phyloP scores from a whole-genome alignment of 1,140 invertebrate genomes.

The Drosophila athabasca region DNA sequence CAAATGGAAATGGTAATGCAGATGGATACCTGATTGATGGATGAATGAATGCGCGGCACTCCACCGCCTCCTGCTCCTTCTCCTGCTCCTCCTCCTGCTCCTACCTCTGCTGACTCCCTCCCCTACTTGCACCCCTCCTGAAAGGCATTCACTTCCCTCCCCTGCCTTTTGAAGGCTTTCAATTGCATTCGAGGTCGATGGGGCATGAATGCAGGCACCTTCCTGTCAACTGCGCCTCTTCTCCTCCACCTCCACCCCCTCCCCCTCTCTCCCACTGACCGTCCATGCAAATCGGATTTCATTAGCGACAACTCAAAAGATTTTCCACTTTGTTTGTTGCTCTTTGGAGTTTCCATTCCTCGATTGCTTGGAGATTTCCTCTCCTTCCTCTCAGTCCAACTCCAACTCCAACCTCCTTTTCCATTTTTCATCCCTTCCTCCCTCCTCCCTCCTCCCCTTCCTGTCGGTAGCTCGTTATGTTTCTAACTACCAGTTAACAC shows the following conservation, averaged over 20 bases:
- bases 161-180: neutral
- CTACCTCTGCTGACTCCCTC: neutral
- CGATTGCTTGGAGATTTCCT: constrained; percentile 16
- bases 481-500: constrained; percentile 68
- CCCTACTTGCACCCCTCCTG: too few species aligned
- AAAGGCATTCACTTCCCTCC: too few species aligned
- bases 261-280: neutral
- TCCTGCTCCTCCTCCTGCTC: neutral
- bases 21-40: constrained; percentile 48
- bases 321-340: constrained; percentile 56
- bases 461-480: constrained; percentile 50
- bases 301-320: constrained; percentile 71
- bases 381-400: neutral
- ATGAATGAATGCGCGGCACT: constrained; percentile 6
- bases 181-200: constrained; percentile 42
- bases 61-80: too few species aligned
- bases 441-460: neutral
- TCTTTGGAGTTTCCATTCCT: constrained; percentile 43
- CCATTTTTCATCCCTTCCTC: neutral
- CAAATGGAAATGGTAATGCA: too few species aligned
- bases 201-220: constrained; percentile 16
- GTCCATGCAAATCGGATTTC: constrained; percentile 68
- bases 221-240: constrained; percentile 36
- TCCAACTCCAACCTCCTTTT: too few species aligned
- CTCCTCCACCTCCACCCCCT: too few species aligned